Percentiles rank a stretch among this genome's conserved stretches.
These are phyloP conservation scores for Orbicella faveolata DNA, from an alignment of 64 coral and sea anemone genomes.

Conservation along the genomic window DNA sequence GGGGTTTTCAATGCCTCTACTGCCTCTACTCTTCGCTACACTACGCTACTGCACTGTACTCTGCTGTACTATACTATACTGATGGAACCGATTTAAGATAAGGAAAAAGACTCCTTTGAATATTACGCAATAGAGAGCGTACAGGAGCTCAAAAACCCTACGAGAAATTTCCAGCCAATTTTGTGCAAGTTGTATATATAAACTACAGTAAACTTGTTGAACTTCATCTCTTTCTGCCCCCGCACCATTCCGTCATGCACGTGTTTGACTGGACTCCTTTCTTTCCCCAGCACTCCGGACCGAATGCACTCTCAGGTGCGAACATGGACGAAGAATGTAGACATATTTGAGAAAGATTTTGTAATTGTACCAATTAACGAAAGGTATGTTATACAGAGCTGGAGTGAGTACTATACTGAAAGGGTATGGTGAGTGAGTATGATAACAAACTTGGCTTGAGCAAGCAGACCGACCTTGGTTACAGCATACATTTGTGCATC, in stretches of 20 bases:
- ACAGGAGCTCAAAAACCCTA: no score
- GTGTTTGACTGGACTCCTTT: background rate
- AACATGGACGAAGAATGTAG: slow-evolving; percentile 94
- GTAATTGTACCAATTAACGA: slow-evolving; percentile 93
- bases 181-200: no score
- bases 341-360: slow-evolving; percentile 96
- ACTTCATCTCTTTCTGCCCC: background rate
- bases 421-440: background rate
- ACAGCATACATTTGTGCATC: no score
- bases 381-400: slow-evolving; percentile 22
- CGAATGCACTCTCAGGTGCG: slow-evolving; percentile 77
- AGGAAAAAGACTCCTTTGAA: no score
- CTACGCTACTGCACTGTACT: no score
- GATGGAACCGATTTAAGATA: no score
- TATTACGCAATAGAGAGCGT: no score
- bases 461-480: no score
- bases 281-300: slow-evolving; percentile 45
- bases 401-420: background rate
- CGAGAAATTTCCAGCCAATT: no score
- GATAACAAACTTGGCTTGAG: background rate
- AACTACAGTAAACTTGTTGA: background rate
- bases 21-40: no score
- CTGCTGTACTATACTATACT: no score
- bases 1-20: no score
- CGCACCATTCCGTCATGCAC: background rate